A percentile compares a stretch with the other conserved stretches of the same genome.
These are phyloP conservation scores for Zygaena filipendulae DNA, from an alignment of 2,888 invertebrate species.

Conservation along the genomic window DNA sequence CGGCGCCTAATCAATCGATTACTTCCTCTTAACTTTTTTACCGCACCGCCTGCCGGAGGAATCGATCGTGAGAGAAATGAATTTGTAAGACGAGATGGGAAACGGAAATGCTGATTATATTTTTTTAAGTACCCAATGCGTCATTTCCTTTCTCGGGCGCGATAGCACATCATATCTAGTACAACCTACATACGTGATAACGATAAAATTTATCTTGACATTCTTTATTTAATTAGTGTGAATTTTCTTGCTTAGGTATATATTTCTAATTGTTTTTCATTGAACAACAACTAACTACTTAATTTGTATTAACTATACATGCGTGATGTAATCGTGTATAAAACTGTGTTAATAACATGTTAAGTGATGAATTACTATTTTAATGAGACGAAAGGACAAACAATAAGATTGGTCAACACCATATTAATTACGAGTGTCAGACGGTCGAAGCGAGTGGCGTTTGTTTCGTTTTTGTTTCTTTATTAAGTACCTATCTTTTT, in stretches of 20 bases:
- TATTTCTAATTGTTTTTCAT: too few relatives aligned
- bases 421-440: constrained; percentile 48
- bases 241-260: too few relatives aligned
- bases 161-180: constrained; percentile 37
- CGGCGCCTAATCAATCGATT: constrained; percentile 27
- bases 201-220: too few relatives aligned
- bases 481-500: too few relatives aligned
- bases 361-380: too few relatives aligned
- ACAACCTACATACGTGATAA: too few relatives aligned
- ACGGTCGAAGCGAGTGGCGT: constrained; percentile 51
- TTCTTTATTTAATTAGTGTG: too few relatives aligned
- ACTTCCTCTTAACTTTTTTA: constrained; percentile 36
- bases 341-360: too few relatives aligned
- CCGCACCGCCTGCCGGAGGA: constrained; percentile 26
- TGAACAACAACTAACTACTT: too few relatives aligned
- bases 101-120: constrained; percentile 51
- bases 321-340: too few relatives aligned
- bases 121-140: constrained; percentile 44
- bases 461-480: too few relatives aligned
- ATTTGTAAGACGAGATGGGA: constrained; percentile 34
- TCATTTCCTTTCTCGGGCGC: constrained; percentile 53
- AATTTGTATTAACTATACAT: too few relatives aligned
- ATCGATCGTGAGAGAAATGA: constrained; percentile 44
- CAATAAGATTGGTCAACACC: constrained; percentile 41
- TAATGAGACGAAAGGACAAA: constrained; percentile 6